Evolutionary conservation across 1,140 invertebrate species (phyloP).

Genomic region (Mycetomoellerius zeteki): DNA sequence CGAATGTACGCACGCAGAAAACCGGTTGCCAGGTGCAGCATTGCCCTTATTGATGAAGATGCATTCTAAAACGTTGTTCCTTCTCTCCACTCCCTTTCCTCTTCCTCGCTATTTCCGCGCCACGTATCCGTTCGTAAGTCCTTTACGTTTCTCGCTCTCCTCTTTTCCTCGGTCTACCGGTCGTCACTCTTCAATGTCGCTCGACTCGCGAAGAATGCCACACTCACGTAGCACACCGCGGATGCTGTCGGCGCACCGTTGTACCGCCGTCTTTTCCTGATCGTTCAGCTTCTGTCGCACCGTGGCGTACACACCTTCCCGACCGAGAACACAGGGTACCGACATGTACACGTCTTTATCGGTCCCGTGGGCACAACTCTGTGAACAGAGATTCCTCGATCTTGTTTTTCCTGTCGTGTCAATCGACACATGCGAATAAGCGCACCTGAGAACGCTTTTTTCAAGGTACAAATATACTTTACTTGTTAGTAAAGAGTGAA

Average conservation of each 20-base stretch:
- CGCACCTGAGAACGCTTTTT: background rate
- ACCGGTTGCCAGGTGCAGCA: slow-evolving; percentile 71
- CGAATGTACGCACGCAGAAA: slow-evolving; percentile 41
- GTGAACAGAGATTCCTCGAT: slow-evolving; percentile 48
- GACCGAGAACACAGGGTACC: slow-evolving; percentile 88
- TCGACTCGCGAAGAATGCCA: slow-evolving; percentile 79
- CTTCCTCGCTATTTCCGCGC: slow-evolving; percentile 58
- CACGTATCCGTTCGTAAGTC: background rate
- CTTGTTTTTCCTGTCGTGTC: background rate
- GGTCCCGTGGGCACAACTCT: slow-evolving; percentile 87
- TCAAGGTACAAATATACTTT: background rate
- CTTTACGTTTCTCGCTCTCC: slow-evolving; percentile 33
- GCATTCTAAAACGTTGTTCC: slow-evolving; percentile 64
- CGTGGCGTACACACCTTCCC: slow-evolving; percentile 87
- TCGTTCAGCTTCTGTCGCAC: slow-evolving; percentile 88
- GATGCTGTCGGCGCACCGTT: slow-evolving; percentile 86
- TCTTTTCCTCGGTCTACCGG: background rate
- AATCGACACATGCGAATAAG: slow-evolving; percentile 16
- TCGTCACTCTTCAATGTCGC: slow-evolving; percentile 68
- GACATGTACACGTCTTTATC: slow-evolving; percentile 89
- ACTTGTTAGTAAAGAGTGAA: background rate
- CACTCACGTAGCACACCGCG: slow-evolving; percentile 81
- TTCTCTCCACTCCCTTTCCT: slow-evolving; percentile 30
- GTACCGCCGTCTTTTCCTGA: slow-evolving; percentile 86
- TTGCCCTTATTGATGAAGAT: slow-evolving; percentile 71